phyloP scores from a whole-genome alignment of 2,888 invertebrate genomes.

The Tridacna crocea region DNA sequence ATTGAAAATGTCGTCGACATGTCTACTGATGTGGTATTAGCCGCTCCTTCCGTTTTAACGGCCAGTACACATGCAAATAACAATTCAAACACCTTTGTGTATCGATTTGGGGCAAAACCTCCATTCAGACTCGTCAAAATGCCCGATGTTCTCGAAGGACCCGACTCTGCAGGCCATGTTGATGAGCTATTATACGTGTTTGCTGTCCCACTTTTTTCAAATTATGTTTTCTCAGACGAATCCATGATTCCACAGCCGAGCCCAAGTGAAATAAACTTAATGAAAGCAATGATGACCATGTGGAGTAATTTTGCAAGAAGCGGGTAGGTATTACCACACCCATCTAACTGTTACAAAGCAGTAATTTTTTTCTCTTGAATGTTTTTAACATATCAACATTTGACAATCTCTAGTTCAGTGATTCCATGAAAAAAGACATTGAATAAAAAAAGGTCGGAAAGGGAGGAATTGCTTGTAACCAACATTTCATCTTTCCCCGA shows the following conservation, averaged over 20 bases:
- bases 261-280: not conserved
- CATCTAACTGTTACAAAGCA: too few species aligned
- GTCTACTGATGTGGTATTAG: constrained; percentile 25
- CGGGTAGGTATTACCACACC: constrained; percentile 15
- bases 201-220: not conserved
- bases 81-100: constrained; percentile 24
- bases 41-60: constrained; percentile 25
- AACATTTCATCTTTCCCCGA: not conserved
- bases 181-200: constrained; percentile 32
- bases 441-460: too few species aligned
- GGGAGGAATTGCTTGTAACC: not conserved
- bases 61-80: constrained; percentile 13
- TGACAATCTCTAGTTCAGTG: too few species aligned
- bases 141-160: not conserved
- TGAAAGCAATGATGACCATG: constrained; percentile 25
- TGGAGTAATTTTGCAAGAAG: constrained; percentile 32
- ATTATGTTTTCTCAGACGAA: constrained; percentile 14
- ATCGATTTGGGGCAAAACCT: constrained; percentile 25
- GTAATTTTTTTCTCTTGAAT: too few species aligned
- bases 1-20: constrained; percentile 1
- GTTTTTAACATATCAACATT: too few species aligned
- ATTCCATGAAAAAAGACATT: too few species aligned
- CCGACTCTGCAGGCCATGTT: constrained; percentile 21
- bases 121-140: not conserved
- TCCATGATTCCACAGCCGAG: not conserved